Evolutionary conservation across 2,113 vertebrate genomes (phyloP).

Genomic region (Choloepus hoffmanni): DNA sequence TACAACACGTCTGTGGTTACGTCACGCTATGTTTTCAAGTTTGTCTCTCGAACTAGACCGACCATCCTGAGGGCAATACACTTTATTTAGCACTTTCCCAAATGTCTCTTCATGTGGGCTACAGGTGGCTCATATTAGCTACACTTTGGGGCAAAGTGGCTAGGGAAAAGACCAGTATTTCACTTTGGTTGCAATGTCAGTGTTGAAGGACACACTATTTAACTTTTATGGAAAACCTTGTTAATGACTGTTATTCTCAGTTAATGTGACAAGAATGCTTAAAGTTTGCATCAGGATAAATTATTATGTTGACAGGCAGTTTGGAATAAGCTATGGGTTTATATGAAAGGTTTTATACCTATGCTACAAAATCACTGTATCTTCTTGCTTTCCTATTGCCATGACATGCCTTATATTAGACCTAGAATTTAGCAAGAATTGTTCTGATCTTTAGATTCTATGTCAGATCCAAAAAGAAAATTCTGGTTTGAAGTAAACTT

Average conservation of each 20-base stretch:
- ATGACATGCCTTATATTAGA: not conserved
- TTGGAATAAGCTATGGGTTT: not conserved
- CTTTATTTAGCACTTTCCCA: not conserved
- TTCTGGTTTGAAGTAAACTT: not conserved
- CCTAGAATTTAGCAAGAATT: not conserved
- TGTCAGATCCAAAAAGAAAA: not conserved
- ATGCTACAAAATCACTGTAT: conserved; percentile 62
- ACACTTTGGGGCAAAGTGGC: not conserved
- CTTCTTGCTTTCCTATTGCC: conserved; percentile 13
- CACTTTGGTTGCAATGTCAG: not conserved
- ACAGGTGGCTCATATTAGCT: not conserved
- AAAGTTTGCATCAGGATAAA: conserved; percentile 50
- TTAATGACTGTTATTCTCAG: not conserved
- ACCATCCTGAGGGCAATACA: not conserved
- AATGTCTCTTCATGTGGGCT: not conserved
- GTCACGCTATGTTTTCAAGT: not conserved
- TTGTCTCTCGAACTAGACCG: not conserved
- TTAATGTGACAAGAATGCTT: not conserved
- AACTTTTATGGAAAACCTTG: not conserved
- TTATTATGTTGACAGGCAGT: not conserved
- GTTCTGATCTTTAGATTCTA: not conserved
- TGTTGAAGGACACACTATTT: not conserved
- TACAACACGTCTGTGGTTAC: not conserved
- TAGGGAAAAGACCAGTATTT: not conserved
- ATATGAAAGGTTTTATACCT: conserved; percentile 58